Evolutionary conservation across 2,113 vertebrate genomes (phyloP).

Genomic region (Murina feae): DNA sequence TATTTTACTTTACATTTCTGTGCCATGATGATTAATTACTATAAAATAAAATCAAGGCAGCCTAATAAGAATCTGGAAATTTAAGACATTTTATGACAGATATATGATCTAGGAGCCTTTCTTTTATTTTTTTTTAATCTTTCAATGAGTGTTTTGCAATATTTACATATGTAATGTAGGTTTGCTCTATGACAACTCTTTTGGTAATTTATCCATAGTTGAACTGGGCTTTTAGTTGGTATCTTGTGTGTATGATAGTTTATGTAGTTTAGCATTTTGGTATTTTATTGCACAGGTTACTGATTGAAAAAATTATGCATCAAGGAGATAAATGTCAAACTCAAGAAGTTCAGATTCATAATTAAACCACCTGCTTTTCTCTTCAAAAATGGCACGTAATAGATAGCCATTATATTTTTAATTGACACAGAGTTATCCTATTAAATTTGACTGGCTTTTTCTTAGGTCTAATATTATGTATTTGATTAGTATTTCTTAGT

Average conservation of each 20-base stretch:
- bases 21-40: slow-evolving; percentile 38
- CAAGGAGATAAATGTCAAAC: slow-evolving; percentile 67
- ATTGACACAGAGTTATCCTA: neutral
- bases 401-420: slow-evolving; percentile 15
- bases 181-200: slow-evolving; percentile 46
- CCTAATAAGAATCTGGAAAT: slow-evolving; percentile 63
- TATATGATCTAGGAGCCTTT: slow-evolving; percentile 22
- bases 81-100: slow-evolving; percentile 59
- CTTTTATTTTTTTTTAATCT: slow-evolving; percentile 15
- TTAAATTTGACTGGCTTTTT: neutral
- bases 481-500: neutral
- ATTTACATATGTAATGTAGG: slow-evolving; percentile 67
- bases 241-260: slow-evolving; percentile 48
- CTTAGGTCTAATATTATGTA: neutral
- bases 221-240: slow-evolving; percentile 49
- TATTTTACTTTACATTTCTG: slow-evolving; percentile 3
- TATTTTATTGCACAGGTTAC: slow-evolving; percentile 29
- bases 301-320: slow-evolving; percentile 61
- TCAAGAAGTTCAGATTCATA: slow-evolving; percentile 67
- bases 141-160: neutral
- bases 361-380: slow-evolving; percentile 50
- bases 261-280: slow-evolving; percentile 30
- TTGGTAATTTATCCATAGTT: slow-evolving; percentile 63
- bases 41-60: slow-evolving; percentile 36
- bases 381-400: neutral